These are phyloP conservation scores for Heliothis subflexa DNA, from an alignment of 1,140 invertebrate genomes.

Conservation along the genomic window DNA sequence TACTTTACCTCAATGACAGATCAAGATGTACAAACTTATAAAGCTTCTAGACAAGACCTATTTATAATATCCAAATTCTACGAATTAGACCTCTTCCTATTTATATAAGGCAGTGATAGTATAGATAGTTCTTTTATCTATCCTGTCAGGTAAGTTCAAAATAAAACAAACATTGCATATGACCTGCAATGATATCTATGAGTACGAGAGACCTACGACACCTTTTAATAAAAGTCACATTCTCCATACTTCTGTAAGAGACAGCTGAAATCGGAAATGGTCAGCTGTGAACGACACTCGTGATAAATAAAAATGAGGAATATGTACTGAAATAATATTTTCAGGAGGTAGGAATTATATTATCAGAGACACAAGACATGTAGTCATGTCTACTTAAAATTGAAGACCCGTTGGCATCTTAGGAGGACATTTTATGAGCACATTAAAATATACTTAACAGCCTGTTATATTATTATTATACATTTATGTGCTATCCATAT, in stretches of 20 bases:
- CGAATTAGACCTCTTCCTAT: no score
- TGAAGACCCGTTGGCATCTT: slow-evolving; percentile 10
- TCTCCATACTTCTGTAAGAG: neutral
- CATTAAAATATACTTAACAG: neutral
- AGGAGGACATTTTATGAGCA: neutral
- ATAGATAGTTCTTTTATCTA: no score
- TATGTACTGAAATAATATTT: slow-evolving; percentile 19
- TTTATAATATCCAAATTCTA: no score
- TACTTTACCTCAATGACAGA: slow-evolving; percentile 15
- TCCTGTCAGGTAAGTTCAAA: no score
- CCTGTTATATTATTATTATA: neutral
- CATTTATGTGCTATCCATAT: neutral
- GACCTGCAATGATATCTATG: neutral
- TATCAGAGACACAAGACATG: neutral
- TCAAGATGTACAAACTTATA: slow-evolving; percentile 2
- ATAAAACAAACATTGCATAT: no score
- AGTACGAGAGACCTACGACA: neutral
- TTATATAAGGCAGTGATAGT: no score
- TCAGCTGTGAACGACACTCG: slow-evolving; percentile 30
- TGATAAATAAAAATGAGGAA: slow-evolving; percentile 26
- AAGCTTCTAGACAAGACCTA: neutral
- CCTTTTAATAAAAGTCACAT: slow-evolving; percentile 39
- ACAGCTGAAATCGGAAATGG: slow-evolving; percentile 21
- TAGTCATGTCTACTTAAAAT: slow-evolving; percentile 18
- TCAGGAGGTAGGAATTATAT: neutral